These are phyloP conservation scores for Ochropacha duplaris DNA, from an alignment of 2,888 invertebrate genomes.

Conservation along the genomic window DNA sequence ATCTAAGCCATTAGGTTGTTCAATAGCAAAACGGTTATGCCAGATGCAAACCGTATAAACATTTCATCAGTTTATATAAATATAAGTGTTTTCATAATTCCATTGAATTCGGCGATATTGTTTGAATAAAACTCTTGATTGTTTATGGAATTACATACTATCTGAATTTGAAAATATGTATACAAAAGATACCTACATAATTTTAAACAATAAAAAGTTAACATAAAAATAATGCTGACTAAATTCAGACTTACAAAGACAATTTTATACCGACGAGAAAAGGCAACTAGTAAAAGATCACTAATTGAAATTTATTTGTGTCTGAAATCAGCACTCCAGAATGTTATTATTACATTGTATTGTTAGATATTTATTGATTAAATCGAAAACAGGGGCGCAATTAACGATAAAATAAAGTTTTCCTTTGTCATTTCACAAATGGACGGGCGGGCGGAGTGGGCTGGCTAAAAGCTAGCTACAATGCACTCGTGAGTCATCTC, in stretches of 20 bases:
- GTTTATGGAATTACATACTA: conserved; percentile 19
- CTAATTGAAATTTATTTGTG: not conserved
- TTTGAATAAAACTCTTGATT: conserved; percentile 15
- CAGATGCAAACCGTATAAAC: conserved; percentile 36
- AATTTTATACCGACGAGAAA: too few species aligned
- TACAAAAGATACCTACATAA: too few species aligned
- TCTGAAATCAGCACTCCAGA: not conserved
- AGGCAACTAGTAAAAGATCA: too few species aligned
- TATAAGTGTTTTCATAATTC: conserved; percentile 13
- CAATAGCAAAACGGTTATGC: conserved; percentile 1
- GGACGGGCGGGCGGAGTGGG: conserved; percentile 25
- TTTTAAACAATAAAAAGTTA: too few species aligned
- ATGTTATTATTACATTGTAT: not conserved
- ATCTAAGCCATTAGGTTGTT: not conserved
- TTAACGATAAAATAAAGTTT: conserved; percentile 31
- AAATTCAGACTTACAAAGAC: too few species aligned
- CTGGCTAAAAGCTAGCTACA: conserved; percentile 44
- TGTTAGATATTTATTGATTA: conserved; percentile 12
- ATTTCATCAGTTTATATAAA: conserved; percentile 26
- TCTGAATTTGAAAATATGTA: too few species aligned
- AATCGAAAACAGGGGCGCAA: conserved; percentile 26
- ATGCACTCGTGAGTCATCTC: conserved; percentile 34
- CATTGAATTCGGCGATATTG: conserved; percentile 14
- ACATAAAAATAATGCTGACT: too few species aligned
- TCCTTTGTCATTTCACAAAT: conserved; percentile 37